A percentile compares a stretch with the other conserved stretches of the same genome.
Evolutionary conservation across 1,140 invertebrate genomes (phyloP).

Genomic region (Temnothorax longispinosus): DNA sequence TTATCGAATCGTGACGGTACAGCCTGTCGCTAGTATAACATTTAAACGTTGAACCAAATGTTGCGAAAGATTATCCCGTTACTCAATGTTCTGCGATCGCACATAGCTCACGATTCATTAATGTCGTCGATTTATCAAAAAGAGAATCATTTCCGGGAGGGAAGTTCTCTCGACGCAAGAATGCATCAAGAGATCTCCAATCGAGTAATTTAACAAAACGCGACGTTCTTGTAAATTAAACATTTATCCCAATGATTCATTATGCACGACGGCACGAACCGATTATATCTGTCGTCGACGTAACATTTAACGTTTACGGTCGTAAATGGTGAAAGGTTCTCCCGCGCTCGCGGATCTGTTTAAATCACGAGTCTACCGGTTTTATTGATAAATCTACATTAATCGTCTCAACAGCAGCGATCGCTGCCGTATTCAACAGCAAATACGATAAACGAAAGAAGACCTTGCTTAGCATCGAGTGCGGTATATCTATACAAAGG

Average conservation of each 20-base stretch:
- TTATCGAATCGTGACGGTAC: conserved; percentile 11
- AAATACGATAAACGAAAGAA: conserved; percentile 42
- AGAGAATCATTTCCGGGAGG: background rate
- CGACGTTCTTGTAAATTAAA: background rate
- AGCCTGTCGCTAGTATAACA: background rate
- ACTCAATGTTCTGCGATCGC: background rate
- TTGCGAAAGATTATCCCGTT: conserved; percentile 22
- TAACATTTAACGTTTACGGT: conserved; percentile 67
- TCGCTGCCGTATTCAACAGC: conserved; percentile 6
- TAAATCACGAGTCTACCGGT: conserved; percentile 25
- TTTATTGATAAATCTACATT: conserved; percentile 2
- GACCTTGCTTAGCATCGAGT: background rate
- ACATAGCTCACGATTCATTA: conserved; percentile 25
- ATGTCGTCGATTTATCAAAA: background rate
- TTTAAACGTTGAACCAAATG: conserved; percentile 32
- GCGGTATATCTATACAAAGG: background rate
- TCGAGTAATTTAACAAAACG: background rate
- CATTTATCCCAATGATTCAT: background rate
- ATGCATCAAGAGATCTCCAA: background rate
- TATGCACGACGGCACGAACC: background rate
- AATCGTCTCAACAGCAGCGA: conserved; percentile 7
- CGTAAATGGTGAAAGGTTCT: conserved; percentile 67
- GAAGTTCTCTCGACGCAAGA: background rate
- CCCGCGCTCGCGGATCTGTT: conserved; percentile 24
- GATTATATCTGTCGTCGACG: conserved; percentile 64